These are phyloP conservation scores for Crocallis elinguaria DNA, from an alignment of 2,888 invertebrate genomes.

Conservation along the genomic window DNA sequence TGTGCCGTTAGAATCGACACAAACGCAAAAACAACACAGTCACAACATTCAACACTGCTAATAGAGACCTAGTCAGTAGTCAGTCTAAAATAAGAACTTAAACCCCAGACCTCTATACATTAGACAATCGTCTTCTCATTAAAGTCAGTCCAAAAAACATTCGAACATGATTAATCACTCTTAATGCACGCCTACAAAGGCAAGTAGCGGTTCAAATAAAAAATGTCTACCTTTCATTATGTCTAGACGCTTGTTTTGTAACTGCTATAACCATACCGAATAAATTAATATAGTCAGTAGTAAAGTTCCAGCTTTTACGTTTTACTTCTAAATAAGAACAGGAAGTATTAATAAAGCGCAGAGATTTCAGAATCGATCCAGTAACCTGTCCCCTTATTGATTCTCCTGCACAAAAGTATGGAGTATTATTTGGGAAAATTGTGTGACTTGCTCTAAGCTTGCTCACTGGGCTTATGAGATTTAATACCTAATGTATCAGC, in stretches of 20 bases:
- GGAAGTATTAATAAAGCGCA: too few species aligned
- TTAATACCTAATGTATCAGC: too few species aligned
- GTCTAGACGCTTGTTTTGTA: constrained; percentile 69
- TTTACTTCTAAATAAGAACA: too few species aligned
- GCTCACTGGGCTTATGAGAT: too few species aligned
- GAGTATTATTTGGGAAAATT: too few species aligned
- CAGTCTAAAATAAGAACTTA: constrained; percentile 27
- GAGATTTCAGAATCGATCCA: too few species aligned
- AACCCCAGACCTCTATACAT: background rate
- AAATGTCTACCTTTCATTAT: constrained; percentile 64
- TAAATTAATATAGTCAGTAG: constrained; percentile 1
- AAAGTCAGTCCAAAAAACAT: constrained; percentile 35
- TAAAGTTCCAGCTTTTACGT: background rate
- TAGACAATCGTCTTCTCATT: constrained; percentile 21
- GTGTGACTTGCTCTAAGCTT: too few species aligned
- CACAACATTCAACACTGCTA: background rate
- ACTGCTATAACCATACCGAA: constrained; percentile 30
- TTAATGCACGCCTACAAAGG: constrained; percentile 57
- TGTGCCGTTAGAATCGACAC: too few species aligned
- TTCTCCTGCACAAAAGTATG: too few species aligned
- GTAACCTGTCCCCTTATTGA: too few species aligned
- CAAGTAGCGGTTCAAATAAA: constrained; percentile 59
- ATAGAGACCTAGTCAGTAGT: constrained; percentile 38
- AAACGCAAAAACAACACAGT: background rate
- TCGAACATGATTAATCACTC: constrained; percentile 60